These are phyloP conservation scores for Gymnothorax reevesii DNA, from an alignment of 2,797 vertebrate genomes.

Conservation along the genomic window DNA sequence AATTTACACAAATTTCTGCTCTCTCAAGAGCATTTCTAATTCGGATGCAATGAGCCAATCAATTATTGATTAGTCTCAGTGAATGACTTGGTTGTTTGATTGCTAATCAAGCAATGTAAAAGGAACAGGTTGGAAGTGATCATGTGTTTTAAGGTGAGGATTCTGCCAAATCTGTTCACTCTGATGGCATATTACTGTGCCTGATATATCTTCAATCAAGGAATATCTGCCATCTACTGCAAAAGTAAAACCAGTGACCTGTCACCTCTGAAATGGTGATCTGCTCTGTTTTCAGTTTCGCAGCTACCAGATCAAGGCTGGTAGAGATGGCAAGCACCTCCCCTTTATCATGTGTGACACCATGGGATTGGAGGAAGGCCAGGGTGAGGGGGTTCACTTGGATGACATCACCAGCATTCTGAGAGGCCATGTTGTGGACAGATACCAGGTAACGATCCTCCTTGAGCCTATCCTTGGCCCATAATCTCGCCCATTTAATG, in stretches of 20 bases:
- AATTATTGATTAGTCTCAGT: no score
- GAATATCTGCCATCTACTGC: background rate
- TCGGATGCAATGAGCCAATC: no score
- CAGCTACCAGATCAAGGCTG: constrained; percentile 59
- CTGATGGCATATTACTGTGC: no score
- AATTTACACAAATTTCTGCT: no score
- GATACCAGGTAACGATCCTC: constrained; percentile 55
- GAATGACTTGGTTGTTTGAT: no score
- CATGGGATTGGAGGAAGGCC: constrained; percentile 67
- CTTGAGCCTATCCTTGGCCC: background rate
- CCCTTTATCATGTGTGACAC: constrained; percentile 68
- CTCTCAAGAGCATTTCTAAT: no score
- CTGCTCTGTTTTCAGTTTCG: constrained; percentile 57
- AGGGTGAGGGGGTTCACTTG: constrained; percentile 54
- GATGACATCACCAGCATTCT: constrained; percentile 62
- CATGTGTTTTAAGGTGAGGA: no score
- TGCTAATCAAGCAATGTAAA: no score
- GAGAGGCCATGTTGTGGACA: constrained; percentile 60
- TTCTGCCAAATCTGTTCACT: no score
- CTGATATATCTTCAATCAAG: no score
- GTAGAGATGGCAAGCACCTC: constrained; percentile 51
- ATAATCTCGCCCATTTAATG: no score
- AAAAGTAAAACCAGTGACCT: background rate
- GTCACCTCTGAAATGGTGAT: background rate
- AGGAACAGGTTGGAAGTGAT: no score